Conservation (phyloP, 2,113 vertebrate species). For the Lophochroa leadbeateri region DNA sequence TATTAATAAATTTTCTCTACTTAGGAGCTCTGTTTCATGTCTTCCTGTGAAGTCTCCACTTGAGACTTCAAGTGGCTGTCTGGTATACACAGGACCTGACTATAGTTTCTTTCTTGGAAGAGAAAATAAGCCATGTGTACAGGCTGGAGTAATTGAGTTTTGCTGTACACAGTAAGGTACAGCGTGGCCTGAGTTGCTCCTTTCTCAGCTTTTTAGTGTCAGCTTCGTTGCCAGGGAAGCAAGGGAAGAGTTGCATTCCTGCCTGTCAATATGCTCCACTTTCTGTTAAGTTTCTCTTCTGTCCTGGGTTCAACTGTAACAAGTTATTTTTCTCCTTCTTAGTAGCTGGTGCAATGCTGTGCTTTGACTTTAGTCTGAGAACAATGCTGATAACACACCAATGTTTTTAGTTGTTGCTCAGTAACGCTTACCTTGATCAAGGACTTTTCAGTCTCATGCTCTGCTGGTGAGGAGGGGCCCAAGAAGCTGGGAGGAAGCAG, state of each 20-base stretch:
- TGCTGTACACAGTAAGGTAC: background rate
- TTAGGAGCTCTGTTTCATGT: background rate
- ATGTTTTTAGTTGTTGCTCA: background rate
- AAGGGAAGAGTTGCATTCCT: background rate
- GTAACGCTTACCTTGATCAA: background rate
- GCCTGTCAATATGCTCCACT: background rate
- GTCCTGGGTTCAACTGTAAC: background rate
- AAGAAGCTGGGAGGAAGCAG: background rate
- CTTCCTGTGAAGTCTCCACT: background rate
- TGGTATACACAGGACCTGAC: background rate
- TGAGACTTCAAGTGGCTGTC: background rate
- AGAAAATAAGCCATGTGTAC: background rate
- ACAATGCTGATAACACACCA: background rate
- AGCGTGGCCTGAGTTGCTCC: background rate
- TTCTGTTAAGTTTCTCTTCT: background rate
- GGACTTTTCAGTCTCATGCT: background rate
- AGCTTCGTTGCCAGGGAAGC: slow-evolving; percentile 7
- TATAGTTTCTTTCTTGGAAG: background rate
- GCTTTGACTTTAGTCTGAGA: background rate
- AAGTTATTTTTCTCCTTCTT: background rate
- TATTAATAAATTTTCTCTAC: background rate
- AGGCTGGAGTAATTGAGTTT: background rate
- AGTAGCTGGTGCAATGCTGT: background rate
- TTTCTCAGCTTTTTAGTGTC: slow-evolving; percentile 1
- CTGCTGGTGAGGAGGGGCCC: background rate